Evolutionary conservation across 2,113 vertebrate species (phyloP), one percentile per base, ranked within the genome.

Genomic region (Harpagus bidentatus): DNA sequence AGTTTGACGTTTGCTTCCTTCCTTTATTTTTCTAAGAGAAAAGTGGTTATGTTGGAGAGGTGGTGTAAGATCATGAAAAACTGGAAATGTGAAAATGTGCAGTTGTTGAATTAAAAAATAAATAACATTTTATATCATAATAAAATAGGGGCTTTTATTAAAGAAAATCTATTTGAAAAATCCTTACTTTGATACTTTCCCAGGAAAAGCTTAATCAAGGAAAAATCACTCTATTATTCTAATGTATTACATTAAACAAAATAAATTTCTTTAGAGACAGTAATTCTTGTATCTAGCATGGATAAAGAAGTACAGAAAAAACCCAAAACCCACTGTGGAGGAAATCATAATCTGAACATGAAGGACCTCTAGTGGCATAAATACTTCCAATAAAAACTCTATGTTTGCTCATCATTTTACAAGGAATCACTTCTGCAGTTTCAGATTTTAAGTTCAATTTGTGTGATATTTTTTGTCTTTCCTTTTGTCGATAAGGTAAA

Each of bases 341-440:
- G 31, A 87, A 76, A 79, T 52, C 0, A 59, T 89, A 79, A 63
- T 76, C 73, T 94, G 58, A 58, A n/a, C 16, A 62, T 82, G 86
- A 80, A 86, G 94, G 95, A 91, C 93, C 89, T 93, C 95, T 97
- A 97, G 94, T 93, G 93, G 94, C 48, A 38, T 17, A 26, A 61
- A 38, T 17, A 72, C 14, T 59, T 74, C 4, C 7, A 53, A 22
- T 67, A 59, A 43, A 59, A 52, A 0, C 0, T 11, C 32, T 73
- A 31, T 63, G 40, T 38, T 62, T 95, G 18, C 12, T 52, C 19
- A 50, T 76, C 16, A 69, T 69, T 85, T 87, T 80, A 45, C 63
- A 88, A 56, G 22, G 12, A 95, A 81, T 66, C n/a, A 36, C 32
- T 52, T 65, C 29, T 38, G 62, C 43, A n/a, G 3, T 52, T 89